Conservation (phyloP, 2,888 invertebrate species). For the Linnaemya vulpina region DNA sequence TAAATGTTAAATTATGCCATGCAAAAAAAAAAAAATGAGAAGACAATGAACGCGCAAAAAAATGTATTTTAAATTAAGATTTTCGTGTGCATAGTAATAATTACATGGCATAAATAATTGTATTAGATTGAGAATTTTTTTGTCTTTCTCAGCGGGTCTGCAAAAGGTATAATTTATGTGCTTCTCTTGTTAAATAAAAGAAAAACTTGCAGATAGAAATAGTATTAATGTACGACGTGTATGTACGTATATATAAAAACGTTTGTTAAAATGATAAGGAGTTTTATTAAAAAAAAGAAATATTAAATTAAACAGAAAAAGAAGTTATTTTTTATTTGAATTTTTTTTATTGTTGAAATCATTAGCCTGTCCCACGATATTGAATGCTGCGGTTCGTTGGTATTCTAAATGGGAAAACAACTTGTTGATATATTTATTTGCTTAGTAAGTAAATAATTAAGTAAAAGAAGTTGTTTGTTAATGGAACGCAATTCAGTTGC, state of each 20-base stretch:
- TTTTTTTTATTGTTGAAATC: no score
- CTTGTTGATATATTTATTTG: no score
- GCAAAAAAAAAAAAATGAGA: slow-evolving; percentile 39
- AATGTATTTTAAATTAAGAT: slow-evolving; percentile 12
- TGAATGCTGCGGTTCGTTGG: no score
- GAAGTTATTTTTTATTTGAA: not conserved
- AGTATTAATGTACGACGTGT: not conserved
- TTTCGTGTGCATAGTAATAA: slow-evolving; percentile 55
- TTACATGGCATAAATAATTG: slow-evolving; percentile 70
- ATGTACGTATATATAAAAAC: no score
- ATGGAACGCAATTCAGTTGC: no score
- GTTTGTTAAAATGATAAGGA: not conserved
- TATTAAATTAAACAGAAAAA: not conserved
- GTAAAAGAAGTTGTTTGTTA: no score
- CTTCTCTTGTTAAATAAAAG: slow-evolving; percentile 17
- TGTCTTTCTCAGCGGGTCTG: not conserved
- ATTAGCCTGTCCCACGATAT: no score
- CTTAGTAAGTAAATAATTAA: no score
- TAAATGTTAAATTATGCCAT: slow-evolving; percentile 56
- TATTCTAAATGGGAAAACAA: no score
- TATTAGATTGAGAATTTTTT: slow-evolving; percentile 19
- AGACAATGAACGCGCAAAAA: slow-evolving; percentile 65
- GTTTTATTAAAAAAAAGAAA: not conserved
- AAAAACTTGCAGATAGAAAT: not conserved
- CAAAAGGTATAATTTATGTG: slow-evolving; percentile 35